Percentiles rank a stretch among this genome's conserved stretches.
phyloP scores from a whole-genome alignment of 2,888 invertebrate genomes.

The Eumacrocentrus americanus region DNA sequence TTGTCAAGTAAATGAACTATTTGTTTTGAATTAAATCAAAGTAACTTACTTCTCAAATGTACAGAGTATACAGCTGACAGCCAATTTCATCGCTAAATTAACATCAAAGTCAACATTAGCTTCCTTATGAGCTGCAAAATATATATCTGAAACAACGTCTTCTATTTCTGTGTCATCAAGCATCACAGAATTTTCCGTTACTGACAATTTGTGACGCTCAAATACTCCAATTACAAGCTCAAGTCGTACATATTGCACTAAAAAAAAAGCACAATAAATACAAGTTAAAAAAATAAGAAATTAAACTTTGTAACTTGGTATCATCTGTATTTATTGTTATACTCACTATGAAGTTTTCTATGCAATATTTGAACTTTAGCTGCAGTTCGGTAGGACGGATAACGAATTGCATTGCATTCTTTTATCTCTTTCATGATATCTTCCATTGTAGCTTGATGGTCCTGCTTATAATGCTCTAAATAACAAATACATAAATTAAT shows the following conservation, averaged over 20 bases:
- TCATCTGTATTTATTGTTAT: too few relatives aligned
- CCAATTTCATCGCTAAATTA: slow-evolving; percentile 69
- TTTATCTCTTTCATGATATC: slow-evolving; percentile 67
- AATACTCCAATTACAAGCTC: slow-evolving; percentile 74
- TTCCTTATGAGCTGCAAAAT: slow-evolving; percentile 75
- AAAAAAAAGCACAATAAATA: slow-evolving; percentile 34
- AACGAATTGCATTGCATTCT: slow-evolving; percentile 74
- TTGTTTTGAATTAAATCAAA: slow-evolving; percentile 1
- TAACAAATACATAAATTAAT: slow-evolving; percentile 28
- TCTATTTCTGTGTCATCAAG: slow-evolving; percentile 74
- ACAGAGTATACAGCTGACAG: slow-evolving; percentile 71
- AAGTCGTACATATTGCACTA: slow-evolving; percentile 64
- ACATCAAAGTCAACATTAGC: slow-evolving; percentile 68
- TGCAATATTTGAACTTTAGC: slow-evolving; percentile 73
- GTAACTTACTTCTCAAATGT: slow-evolving; percentile 70
- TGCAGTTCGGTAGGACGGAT: slow-evolving; percentile 78
- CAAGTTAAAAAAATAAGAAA: slow-evolving; percentile 7
- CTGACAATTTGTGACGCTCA: slow-evolving; percentile 72
- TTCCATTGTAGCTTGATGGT: slow-evolving; percentile 67
- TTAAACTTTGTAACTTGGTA: too few relatives aligned
- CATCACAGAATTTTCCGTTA: slow-evolving; percentile 72
- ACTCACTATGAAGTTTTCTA: slow-evolving; percentile 71
- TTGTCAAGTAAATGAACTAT: neutral
- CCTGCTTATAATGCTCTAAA: slow-evolving; percentile 62
- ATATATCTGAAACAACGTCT: slow-evolving; percentile 75